Conservation (phyloP, 2,113 vertebrate species). For the Charina bottae region DNA sequence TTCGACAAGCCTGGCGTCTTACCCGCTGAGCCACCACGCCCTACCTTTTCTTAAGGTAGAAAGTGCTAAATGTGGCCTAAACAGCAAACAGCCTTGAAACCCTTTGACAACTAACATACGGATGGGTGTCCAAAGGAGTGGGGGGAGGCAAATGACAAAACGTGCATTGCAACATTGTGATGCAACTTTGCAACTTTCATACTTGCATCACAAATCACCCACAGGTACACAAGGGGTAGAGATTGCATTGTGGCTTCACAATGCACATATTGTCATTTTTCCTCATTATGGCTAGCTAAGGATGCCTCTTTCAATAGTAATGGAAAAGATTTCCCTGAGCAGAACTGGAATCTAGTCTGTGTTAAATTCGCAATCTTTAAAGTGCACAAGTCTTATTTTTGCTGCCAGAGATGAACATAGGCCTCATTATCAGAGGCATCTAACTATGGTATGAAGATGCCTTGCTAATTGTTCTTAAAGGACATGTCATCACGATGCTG, state of each 20-base stretch:
- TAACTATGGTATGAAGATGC: neutral
- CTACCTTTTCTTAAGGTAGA: neutral
- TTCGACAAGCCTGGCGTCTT: no score
- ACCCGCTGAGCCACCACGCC: no score
- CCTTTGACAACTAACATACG: neutral
- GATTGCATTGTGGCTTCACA: neutral
- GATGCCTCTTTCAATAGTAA: neutral
- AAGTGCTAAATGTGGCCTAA: neutral
- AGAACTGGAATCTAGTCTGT: neutral
- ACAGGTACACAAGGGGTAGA: neutral
- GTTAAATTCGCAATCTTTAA: neutral
- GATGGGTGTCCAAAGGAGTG: neutral
- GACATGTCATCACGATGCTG: neutral
- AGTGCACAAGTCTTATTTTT: neutral
- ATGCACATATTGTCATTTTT: neutral
- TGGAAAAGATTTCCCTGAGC: neutral
- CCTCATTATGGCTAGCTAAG: neutral
- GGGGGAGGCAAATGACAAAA: neutral
- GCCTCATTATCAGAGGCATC: neutral
- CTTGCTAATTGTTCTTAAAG: neutral
- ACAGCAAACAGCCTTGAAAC: neutral
- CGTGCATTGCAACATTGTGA: neutral
- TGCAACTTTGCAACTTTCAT: neutral
- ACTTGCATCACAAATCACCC: neutral
- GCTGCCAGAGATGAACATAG: neutral